These are phyloP conservation scores for Drosophila mayaguana DNA, from an alignment of 2,888 invertebrate genomes.

Conservation along the genomic window DNA sequence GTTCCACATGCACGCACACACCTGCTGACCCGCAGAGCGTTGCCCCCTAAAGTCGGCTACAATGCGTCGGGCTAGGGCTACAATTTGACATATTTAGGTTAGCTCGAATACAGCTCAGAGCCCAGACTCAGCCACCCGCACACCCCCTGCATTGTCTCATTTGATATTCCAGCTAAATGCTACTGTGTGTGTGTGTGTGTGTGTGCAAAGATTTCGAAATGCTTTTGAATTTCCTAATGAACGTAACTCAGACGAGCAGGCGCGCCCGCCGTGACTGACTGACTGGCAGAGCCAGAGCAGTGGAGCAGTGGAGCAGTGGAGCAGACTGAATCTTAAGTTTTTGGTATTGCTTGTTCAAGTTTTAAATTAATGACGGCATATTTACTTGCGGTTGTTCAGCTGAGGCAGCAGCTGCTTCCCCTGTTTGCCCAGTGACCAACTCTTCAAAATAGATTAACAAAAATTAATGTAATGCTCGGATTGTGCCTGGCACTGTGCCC, in stretches of 20 bases:
- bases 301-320: background rate
- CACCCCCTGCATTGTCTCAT: conserved; percentile 32
- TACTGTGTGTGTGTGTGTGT: conserved; percentile 16
- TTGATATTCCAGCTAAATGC: conserved; percentile 60
- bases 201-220: conserved; percentile 57
- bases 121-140: background rate
- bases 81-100: conserved; percentile 74
- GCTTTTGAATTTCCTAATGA: conserved; percentile 79
- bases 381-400: conserved; percentile 71
- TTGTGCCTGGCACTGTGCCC: conserved; percentile 30
- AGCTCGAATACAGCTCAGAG: conserved; percentile 22
- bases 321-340: conserved; percentile 46
- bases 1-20: conserved; percentile 41
- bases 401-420: conserved; percentile 32
- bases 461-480: conserved; percentile 74
- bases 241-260: conserved; percentile 67
- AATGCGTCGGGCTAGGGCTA: conserved; percentile 49
- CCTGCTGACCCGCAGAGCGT: conserved; percentile 71
- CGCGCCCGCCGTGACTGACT: conserved; percentile 37
- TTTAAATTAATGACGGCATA: conserved; percentile 79
- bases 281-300: background rate
- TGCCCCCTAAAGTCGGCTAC: conserved; percentile 64
- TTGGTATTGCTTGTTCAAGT: conserved; percentile 67
- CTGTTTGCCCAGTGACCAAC: conserved; percentile 56
- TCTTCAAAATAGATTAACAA: conserved; percentile 78